These are phyloP conservation scores for Cnemophilus loriae DNA, from an alignment of 2,113 vertebrate species.

Conservation along the genomic window DNA sequence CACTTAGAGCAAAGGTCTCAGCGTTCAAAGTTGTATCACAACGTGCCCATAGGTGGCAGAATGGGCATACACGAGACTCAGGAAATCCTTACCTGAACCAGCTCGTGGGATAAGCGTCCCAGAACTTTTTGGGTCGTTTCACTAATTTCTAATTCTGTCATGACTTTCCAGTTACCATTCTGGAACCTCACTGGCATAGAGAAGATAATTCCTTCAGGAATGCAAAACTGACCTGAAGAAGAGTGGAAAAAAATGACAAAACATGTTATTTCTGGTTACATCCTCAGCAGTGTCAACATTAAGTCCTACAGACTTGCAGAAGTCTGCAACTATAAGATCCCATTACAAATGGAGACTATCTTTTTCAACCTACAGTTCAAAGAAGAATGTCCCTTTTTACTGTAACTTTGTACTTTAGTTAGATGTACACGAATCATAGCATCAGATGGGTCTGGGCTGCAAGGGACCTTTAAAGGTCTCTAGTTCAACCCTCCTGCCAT, in stretches of 20 bases:
- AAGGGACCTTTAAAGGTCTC: neutral
- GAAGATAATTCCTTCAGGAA: constrained; percentile 82
- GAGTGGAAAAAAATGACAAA: neutral
- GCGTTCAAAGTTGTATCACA: neutral
- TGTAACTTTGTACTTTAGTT: neutral
- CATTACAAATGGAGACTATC: neutral
- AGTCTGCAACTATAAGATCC: neutral
- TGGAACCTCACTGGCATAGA: constrained; percentile 85
- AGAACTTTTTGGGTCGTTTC: constrained; percentile 62
- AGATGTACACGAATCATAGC: neutral
- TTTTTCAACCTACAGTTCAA: neutral
- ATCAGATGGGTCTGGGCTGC: neutral
- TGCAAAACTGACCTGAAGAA: constrained; percentile 73
- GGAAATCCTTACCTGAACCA: constrained; percentile 71
- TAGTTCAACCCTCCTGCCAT: neutral
- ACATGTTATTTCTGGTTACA: neutral
- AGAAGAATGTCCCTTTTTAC: neutral
- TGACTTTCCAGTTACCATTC: constrained; percentile 75
- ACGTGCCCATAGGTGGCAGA: neutral
- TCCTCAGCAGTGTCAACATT: neutral
- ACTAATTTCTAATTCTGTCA: constrained; percentile 60
- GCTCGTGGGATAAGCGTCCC: constrained; percentile 63
- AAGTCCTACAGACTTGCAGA: neutral
- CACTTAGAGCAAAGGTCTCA: neutral
- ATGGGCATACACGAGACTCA: neutral